phyloP scores from a whole-genome alignment of 2,888 invertebrate genomes.

The Teinopalpus imperialis region DNA sequence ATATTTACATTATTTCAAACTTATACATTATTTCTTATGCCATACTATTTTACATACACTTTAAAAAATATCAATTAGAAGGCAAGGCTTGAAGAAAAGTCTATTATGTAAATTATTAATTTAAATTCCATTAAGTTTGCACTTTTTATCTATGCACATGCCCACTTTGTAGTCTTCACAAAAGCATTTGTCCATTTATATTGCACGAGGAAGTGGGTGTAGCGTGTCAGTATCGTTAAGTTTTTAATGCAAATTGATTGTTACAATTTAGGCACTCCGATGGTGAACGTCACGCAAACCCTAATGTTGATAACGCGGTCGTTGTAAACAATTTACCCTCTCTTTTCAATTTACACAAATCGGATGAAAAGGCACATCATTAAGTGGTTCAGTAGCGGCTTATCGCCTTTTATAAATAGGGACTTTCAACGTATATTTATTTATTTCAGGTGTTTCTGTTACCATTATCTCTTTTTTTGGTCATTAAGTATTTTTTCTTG shows the following conservation, averaged over 20 bases:
- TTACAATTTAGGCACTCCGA: slow-evolving; percentile 15
- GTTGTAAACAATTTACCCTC: slow-evolving; percentile 17
- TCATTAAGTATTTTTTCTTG: too few species aligned
- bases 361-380: not conserved
- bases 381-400: not conserved
- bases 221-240: slow-evolving; percentile 4
- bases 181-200: not conserved
- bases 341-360: not conserved
- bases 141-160: slow-evolving; percentile 10
- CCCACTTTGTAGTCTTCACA: slow-evolving; percentile 5
- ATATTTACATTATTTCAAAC: too few species aligned
- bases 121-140: slow-evolving; percentile 18
- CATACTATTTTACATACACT: too few species aligned
- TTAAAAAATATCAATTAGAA: too few species aligned
- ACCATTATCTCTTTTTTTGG: too few species aligned
- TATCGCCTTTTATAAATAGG: slow-evolving; percentile 15
- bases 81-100: slow-evolving; percentile 8
- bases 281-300: slow-evolving; percentile 15
- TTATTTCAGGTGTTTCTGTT: too few species aligned
- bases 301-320: slow-evolving; percentile 11
- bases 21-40: too few species aligned
- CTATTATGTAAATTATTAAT: slow-evolving; percentile 20
- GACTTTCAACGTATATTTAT: slow-evolving; percentile 5
- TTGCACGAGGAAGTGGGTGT: not conserved
- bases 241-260: slow-evolving; percentile 24